Evolutionary conservation across 92 coral and sea anemone species (phyloP), one percentile per base, ranked within the genome.

Genomic region (Bergia puertoricense): DNA sequence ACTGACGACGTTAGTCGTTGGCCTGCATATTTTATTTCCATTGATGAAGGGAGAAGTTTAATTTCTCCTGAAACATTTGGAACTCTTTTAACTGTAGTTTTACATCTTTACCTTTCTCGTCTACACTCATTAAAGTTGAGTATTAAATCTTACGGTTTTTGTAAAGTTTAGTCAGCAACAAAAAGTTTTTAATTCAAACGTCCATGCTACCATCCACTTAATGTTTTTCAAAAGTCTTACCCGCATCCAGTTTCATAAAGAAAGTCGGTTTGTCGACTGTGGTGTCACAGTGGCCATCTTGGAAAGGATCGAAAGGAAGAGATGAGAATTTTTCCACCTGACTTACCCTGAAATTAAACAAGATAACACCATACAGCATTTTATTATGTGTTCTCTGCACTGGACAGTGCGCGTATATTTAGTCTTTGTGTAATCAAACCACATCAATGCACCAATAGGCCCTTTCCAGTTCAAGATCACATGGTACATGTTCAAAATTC

Each of bases 231-330:
- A 62, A 14, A 4, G 3, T 30, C 40, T 59, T 80, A 97, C 99
- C 93, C 89, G 99, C 99, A 90, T 97, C 99, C 46, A 97, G 89
- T 71, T 97, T 97, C 99, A 97, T 97, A 69, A 97, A 97, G 46
- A 91, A 88, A 0, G 99, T 97, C 85, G 99, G 99, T 83, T 91
- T 97, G 67, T 97, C 96, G n/a, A 97, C 96, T 74, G 90, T 56
- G 10, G 95, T 86, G 75, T 97, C 99, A 89, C 98, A 95, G 38
- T 94, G 94, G 23, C 92, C 91, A 62, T 90, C 95, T 51, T 90
- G 88, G 22, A 91, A 88, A 40, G 98, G 96, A 86, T 92, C 88
- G 23, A 95, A 97, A 16, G 97, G 75, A 67, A 97, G 85, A 44
- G 97, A 85, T 18, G 96, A 85, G 77, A 91, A 97, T 71, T 90